Evolutionary conservation across 30 jellyfish, hydroid and myxozoan genomes (phyloP).

Genomic region (Aurelia aurita): DNA sequence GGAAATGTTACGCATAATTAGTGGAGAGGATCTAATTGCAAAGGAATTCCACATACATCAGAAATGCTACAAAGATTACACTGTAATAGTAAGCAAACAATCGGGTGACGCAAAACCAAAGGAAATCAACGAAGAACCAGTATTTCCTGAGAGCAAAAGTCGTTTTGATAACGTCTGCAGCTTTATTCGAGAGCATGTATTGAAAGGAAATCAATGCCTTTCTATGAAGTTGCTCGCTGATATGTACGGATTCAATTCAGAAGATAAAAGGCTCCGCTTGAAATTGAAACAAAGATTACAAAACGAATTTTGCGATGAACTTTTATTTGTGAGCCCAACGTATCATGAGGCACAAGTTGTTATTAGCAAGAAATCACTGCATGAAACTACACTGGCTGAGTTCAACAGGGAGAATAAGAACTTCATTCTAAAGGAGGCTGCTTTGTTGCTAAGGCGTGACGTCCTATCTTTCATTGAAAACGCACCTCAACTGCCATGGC

Average conservation of each 20-base stretch:
- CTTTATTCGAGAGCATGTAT: conserved; percentile 13
- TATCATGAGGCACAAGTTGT: conserved; percentile 43
- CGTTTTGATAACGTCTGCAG: conserved; percentile 34
- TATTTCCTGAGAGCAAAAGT: not conserved
- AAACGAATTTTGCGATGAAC: conserved; percentile 17
- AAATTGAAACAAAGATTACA: conserved; percentile 32
- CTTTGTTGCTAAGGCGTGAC: conserved; percentile 21
- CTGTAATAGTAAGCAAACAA: conserved; percentile 28
- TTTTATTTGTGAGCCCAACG: conserved; percentile 25
- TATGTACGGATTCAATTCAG: conserved; percentile 24
- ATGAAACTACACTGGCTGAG: conserved; percentile 14
- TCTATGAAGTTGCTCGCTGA: conserved; percentile 31
- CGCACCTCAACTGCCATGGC: conserved; percentile 17
- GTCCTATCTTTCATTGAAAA: not conserved
- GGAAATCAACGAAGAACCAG: conserved; percentile 15
- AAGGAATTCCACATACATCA: conserved; percentile 40
- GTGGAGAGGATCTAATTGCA: conserved; percentile 43
- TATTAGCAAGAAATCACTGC: conserved; percentile 11
- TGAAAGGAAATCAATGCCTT: conserved; percentile 37
- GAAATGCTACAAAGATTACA: conserved; percentile 44
- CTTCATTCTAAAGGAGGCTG: conserved; percentile 42
- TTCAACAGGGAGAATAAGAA: conserved; percentile 9
- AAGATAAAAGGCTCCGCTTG: conserved; percentile 14
- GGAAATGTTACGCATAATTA: conserved; percentile 27
- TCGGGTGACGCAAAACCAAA: conserved; percentile 7